Evolutionary conservation across 2,797 vertebrate genomes (phyloP), one percentile per base, ranked within the genome.

Genomic region (Myotis planiceps): DNA sequence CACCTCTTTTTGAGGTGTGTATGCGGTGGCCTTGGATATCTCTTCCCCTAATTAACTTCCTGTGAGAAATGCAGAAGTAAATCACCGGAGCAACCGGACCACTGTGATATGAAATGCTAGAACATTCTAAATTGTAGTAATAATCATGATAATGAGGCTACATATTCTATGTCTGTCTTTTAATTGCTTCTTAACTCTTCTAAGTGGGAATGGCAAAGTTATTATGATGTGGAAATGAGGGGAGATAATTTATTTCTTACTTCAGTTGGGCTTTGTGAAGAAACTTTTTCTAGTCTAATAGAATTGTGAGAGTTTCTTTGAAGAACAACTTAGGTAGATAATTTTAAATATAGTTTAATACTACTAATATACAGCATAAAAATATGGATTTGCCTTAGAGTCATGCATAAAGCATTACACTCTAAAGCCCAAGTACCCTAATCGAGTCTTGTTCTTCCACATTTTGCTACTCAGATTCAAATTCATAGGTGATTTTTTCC

Each of bases 131-230:
- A 96, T 95, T 90, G 84, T 55, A 72, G 84, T 92, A 94, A 88
- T 96, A 72, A 83, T 95, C 76, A 69, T 93, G 66, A 92, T 94
- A 97, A 92, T 91, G 90, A 95, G 79, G 58, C 79, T 42, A 68
- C 90, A 87, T 85, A 96, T 79, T 95, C 81, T 71, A 4, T 84
- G 51, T 53, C 68, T 96, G 10, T 96, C 86, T 95, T 94, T 97
- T 95, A 97, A 96, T 97, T 96, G 81, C 87, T 96, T 94, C 83
- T 87, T 93, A 95, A 82, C 78, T 90, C 78, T 82, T 96, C 93
- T 94, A 63, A 93, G 49, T 82, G 92, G 51, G 37, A 82, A 96
- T 71, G 23, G 47, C 49, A 66, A 81, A 69, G 65, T 95, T 94
- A 89, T 88, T 76, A 72, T 92, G 55, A 88, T 93, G 15, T 55